Evolutionary conservation across 2,113 vertebrate genomes (phyloP).

Genomic region (Prietella phreatophila): DNA sequence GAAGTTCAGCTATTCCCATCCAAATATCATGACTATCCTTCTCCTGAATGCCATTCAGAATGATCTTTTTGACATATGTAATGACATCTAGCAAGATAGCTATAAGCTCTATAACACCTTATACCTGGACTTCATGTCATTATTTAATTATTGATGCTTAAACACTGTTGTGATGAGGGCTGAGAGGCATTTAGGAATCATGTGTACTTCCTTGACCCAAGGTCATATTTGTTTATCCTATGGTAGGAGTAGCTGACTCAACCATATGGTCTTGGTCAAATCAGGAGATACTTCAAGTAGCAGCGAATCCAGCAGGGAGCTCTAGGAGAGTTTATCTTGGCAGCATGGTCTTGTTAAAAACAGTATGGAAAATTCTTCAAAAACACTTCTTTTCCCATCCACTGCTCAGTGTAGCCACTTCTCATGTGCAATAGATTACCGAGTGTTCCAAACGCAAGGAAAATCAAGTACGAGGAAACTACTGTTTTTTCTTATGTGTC

Average conservation of each 20-base stretch:
- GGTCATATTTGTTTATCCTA: not conserved
- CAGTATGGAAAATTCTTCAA: too few relatives aligned
- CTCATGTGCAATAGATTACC: not conserved
- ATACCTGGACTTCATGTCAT: not conserved
- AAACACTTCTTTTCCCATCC: not conserved
- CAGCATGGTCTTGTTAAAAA: not conserved
- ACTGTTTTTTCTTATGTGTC: not conserved
- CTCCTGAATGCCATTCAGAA: not conserved
- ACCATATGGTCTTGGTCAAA: not conserved
- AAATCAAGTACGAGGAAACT: not conserved
- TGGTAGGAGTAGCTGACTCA: not conserved
- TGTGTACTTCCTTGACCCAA: not conserved
- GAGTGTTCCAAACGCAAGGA: not conserved
- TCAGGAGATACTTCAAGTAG: not conserved
- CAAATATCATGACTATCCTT: not conserved
- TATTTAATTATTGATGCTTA: not conserved
- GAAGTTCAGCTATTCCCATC: not conserved
- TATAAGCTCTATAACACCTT: not conserved
- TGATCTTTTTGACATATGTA: not conserved
- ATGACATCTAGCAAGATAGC: not conserved
- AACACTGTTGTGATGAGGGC: not conserved
- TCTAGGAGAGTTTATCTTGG: conserved; percentile 10
- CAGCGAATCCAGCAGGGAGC: not conserved
- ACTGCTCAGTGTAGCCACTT: not conserved
- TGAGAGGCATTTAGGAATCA: not conserved